Evolutionary conservation across 2,113 vertebrate species (phyloP).

Genomic region (Tringa solitaria): DNA sequence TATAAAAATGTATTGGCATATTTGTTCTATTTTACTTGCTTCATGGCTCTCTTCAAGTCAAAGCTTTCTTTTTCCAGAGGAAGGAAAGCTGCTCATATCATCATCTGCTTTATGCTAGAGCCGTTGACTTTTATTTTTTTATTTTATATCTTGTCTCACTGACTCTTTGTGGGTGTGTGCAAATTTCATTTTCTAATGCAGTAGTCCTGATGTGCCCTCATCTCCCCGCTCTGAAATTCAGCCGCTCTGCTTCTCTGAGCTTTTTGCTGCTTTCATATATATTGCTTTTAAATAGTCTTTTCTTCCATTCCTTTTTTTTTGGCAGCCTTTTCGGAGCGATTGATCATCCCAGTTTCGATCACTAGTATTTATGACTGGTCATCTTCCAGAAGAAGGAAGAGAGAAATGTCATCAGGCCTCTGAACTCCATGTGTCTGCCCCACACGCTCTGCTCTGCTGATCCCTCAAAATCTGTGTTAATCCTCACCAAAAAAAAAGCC

Average conservation of each 20-base stretch:
- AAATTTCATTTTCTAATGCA: not conserved
- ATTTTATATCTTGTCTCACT: constrained; percentile 3
- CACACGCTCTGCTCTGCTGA: not conserved
- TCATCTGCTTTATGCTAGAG: constrained; percentile 33
- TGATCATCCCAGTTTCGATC: not conserved
- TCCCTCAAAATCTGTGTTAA: not conserved
- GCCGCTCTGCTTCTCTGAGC: not conserved
- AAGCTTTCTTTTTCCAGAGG: constrained; percentile 46
- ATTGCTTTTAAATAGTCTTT: not conserved
- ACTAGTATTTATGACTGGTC: not conserved
- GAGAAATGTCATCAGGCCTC: not conserved
- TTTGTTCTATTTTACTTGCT: constrained; percentile 41
- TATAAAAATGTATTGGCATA: constrained; percentile 55
- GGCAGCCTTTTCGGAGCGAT: not conserved
- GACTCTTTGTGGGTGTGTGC: not conserved
- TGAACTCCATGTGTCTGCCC: not conserved
- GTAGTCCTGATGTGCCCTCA: constrained; percentile 1
- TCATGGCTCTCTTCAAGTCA: constrained; percentile 1
- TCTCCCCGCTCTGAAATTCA: not conserved
- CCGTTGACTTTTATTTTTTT: not conserved
- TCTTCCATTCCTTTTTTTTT: not conserved
- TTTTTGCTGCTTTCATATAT: not conserved
- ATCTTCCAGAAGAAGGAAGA: not conserved
- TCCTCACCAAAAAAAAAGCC: not conserved
- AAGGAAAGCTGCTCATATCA: constrained; percentile 49